These are phyloP conservation scores for Phrynocephalus forsythii DNA, from an alignment of 2,797 vertebrate genomes.

Conservation along the genomic window DNA sequence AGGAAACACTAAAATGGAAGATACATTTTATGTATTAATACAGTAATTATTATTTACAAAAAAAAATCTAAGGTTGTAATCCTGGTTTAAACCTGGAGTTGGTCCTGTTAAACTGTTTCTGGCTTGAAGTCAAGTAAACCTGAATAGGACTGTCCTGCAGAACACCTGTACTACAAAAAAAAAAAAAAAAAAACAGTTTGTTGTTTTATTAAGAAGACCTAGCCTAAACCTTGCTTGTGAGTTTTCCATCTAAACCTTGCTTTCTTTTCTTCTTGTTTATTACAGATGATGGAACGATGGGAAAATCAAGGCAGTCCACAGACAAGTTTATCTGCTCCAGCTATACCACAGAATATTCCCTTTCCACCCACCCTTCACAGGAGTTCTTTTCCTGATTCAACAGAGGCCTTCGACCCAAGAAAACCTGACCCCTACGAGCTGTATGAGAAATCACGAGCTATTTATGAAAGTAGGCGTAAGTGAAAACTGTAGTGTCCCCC, in stretches of 20 bases:
- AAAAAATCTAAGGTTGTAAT: background rate
- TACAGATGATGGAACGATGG: slow-evolving; percentile 97
- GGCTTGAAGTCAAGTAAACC: background rate
- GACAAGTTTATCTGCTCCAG: slow-evolving; percentile 89
- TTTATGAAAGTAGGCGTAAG: slow-evolving; percentile 99
- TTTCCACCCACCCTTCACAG: slow-evolving; percentile 90
- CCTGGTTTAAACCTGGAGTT: background rate
- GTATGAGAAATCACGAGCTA: slow-evolving; percentile 96
- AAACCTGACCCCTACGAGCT: slow-evolving; percentile 96
- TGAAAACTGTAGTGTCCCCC: slow-evolving; percentile 70
- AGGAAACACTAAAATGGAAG: background rate
- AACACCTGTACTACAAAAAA: too few relatives aligned
- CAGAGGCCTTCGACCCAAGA: slow-evolving; percentile 91
- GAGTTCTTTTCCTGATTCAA: slow-evolving; percentile 91
- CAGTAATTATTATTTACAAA: background rate
- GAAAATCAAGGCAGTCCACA: slow-evolving; percentile 93
- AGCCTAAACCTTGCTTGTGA: background rate
- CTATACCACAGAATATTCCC: slow-evolving; percentile 88
- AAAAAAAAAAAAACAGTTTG: too few relatives aligned
- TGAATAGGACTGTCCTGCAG: too few relatives aligned
- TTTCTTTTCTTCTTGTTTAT: slow-evolving; percentile 63
- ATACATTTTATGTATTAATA: background rate
- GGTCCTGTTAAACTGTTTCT: background rate
- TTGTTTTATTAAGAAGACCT: background rate
- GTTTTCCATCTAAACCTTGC: background rate